phyloP scores from a whole-genome alignment of 1,140 invertebrate species.

The Eufriesea mexicana region DNA sequence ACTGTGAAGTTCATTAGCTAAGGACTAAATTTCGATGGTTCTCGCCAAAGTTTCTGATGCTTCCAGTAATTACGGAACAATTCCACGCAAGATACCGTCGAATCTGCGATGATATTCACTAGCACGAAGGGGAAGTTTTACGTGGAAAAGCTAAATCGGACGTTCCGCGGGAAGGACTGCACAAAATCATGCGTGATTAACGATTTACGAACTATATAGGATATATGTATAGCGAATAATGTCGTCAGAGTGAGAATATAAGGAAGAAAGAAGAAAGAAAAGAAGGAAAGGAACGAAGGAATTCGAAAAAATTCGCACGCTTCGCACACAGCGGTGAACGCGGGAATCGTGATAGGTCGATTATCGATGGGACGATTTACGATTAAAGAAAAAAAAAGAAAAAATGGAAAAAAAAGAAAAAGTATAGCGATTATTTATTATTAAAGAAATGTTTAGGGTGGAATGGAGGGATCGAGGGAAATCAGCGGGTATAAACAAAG shows the following conservation, averaged over 20 bases:
- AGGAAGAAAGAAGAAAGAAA: background rate
- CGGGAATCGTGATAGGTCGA: slow-evolving; percentile 35
- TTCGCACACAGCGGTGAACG: slow-evolving; percentile 1
- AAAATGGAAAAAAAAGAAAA: background rate
- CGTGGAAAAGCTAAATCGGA: slow-evolving; percentile 28
- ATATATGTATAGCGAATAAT: slow-evolving; percentile 10
- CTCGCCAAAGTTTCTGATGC: slow-evolving; percentile 45
- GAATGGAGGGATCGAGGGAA: slow-evolving; percentile 36
- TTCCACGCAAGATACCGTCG: background rate
- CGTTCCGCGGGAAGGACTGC: slow-evolving; percentile 40
- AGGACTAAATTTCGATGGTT: slow-evolving; percentile 1
- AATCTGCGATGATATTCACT: background rate
- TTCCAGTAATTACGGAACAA: slow-evolving; percentile 46
- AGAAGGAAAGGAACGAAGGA: too few relatives aligned
- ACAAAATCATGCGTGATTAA: slow-evolving; percentile 58
- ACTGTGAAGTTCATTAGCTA: background rate
- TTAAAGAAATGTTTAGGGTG: slow-evolving; percentile 31
- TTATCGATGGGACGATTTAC: slow-evolving; percentile 32
- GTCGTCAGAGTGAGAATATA: slow-evolving; percentile 7
- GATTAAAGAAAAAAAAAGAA: slow-evolving; percentile 20
- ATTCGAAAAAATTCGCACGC: slow-evolving; percentile 16
- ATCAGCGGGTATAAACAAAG: slow-evolving; percentile 33
- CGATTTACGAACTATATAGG: slow-evolving; percentile 31
- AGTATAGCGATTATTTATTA: slow-evolving; percentile 47
- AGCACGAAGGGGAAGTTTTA: background rate